Conservation (phyloP, 2,888 invertebrate genomes). For the Panopea generosa region DNA sequence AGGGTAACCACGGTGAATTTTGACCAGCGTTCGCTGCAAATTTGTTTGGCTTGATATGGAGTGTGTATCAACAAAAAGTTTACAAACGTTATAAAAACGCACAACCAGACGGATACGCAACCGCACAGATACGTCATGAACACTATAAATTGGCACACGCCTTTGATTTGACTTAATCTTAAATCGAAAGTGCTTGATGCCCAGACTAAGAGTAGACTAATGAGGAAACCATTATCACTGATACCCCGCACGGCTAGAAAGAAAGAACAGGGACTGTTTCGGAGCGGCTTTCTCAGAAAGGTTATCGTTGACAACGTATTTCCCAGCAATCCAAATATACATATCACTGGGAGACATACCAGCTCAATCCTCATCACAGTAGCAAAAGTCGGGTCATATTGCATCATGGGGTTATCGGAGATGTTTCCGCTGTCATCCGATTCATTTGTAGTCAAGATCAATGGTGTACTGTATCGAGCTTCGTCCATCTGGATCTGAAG, state of each 20-base stretch:
- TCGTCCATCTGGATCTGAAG: too few species aligned
- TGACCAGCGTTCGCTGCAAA: slow-evolving; percentile 50
- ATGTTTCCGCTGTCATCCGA: too few species aligned
- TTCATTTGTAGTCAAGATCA: too few species aligned
- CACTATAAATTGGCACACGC: slow-evolving; percentile 90
- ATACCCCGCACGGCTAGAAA: slow-evolving; percentile 92
- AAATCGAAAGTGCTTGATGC: slow-evolving; percentile 38
- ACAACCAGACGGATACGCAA: slow-evolving; percentile 72
- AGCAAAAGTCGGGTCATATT: background rate
- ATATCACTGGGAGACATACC: slow-evolving; percentile 53
- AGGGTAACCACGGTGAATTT: slow-evolving; percentile 37
- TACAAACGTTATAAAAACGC: slow-evolving; percentile 68
- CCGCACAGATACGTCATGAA: slow-evolving; percentile 87
- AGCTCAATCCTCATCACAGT: slow-evolving; percentile 24
- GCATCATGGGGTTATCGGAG: background rate
- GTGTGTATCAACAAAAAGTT: slow-evolving; percentile 69
- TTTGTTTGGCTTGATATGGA: slow-evolving; percentile 53
- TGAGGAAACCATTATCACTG: slow-evolving; percentile 91
- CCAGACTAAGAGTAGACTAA: slow-evolving; percentile 87
- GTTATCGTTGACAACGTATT: slow-evolving; percentile 91
- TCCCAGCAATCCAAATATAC: slow-evolving; percentile 89
- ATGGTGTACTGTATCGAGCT: too few species aligned
- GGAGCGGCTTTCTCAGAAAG: slow-evolving; percentile 90
- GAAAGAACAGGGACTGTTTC: slow-evolving; percentile 90
- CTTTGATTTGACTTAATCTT: slow-evolving; percentile 76